Percentiles rank a stretch among this genome's conserved stretches.
Evolutionary conservation across 2,113 vertebrate species (phyloP).

Genomic region (Ictalurus punctatus): DNA sequence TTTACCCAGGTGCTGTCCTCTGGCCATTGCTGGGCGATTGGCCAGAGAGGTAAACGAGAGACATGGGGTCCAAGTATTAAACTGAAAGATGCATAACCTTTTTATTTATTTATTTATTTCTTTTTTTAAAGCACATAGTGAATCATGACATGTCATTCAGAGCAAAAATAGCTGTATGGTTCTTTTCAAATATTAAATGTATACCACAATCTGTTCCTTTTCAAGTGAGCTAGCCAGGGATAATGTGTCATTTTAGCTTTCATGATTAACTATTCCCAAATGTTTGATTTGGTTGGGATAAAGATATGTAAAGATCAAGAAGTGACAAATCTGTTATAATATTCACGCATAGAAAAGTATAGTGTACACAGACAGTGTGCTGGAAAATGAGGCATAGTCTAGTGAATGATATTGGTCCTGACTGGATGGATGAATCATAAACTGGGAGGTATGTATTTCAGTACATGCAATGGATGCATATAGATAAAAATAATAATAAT

Average conservation of each 20-base stretch:
- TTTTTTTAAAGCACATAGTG: not conserved
- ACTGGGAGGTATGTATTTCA: slow-evolving; percentile 10
- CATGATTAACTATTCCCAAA: not conserved
- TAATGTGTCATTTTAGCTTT: slow-evolving; percentile 13
- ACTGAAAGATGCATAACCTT: slow-evolving; percentile 3
- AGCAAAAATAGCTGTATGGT: not conserved
- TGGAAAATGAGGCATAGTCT: not conserved
- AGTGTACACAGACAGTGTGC: not conserved
- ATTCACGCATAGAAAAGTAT: not conserved
- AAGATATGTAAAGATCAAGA: not conserved
- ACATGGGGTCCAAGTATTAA: not conserved
- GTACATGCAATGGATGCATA: not conserved
- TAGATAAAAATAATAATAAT: slow-evolving; percentile 24
- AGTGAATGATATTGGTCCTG: not conserved
- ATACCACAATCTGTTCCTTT: slow-evolving; percentile 1
- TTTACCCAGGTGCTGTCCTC: slow-evolving; percentile 50
- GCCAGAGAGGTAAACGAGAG: slow-evolving; percentile 29
- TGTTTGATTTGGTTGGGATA: not conserved
- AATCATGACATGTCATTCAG: not conserved
- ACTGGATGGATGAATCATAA: slow-evolving; percentile 16
- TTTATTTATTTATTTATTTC: not conserved
- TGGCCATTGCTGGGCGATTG: slow-evolving; percentile 17
- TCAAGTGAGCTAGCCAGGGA: slow-evolving; percentile 19
- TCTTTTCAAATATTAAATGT: slow-evolving; percentile 1
- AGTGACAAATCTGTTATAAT: not conserved